Percentiles rank a stretch among this genome's conserved stretches.
These are phyloP conservation scores for Ictalurus punctatus DNA, from an alignment of 2,113 vertebrate species.

Conservation along the genomic window DNA sequence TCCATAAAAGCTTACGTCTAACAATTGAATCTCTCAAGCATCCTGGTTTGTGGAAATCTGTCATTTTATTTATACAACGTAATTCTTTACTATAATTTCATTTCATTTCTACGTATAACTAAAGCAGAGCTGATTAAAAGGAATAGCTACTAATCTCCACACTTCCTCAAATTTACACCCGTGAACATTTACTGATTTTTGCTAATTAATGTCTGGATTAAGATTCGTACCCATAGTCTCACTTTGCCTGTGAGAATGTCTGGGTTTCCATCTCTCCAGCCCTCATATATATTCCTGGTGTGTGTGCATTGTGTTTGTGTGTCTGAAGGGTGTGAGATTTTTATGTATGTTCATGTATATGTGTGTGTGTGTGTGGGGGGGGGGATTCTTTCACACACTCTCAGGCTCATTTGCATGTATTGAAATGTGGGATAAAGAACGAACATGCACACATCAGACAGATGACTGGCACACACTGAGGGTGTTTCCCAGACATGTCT, in stretches of 20 bases:
- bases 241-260: slow-evolving; percentile 24
- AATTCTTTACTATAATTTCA: background rate
- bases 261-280: background rate
- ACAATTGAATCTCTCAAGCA: background rate
- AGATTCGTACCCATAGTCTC: background rate
- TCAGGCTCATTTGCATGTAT: slow-evolving; percentile 53
- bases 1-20: background rate
- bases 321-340: background rate
- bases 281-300: background rate
- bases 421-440: slow-evolving; percentile 41
- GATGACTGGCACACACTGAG: slow-evolving; percentile 37
- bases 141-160: background rate
- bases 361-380: background rate
- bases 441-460: slow-evolving; percentile 41
- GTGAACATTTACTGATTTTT: background rate
- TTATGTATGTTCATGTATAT: background rate
- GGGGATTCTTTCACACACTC: slow-evolving; percentile 40
- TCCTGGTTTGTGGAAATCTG: background rate
- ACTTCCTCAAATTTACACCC: background rate
- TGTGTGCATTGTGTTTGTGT: background rate
- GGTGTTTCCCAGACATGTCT: slow-evolving; percentile 35
- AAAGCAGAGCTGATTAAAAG: background rate
- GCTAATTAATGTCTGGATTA: background rate
- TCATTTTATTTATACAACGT: background rate
- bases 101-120: background rate